Conservation (phyloP, 64 coral and sea anemone genomes). For the Montipora capricornis region DNA sequence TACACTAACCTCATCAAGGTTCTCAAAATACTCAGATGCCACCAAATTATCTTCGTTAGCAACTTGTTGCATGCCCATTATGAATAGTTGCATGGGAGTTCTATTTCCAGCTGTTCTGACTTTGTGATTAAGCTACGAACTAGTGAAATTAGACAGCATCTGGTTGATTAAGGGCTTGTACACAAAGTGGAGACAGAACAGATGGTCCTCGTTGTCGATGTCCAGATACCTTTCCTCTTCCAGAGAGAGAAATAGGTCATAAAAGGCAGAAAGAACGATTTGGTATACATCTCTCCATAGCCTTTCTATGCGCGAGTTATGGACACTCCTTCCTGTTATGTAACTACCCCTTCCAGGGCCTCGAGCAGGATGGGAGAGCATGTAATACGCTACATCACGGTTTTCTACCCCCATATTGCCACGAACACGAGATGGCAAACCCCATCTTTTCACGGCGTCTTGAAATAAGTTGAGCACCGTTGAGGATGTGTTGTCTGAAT, state of each 20-base stretch:
- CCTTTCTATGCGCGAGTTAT: constrained; percentile 62
- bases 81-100: constrained; percentile 63
- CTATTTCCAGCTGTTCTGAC: constrained; percentile 7
- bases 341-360: constrained; percentile 68
- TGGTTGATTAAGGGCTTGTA: too few relatives aligned
- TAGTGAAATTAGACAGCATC: too few relatives aligned
- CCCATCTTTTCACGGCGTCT: constrained; percentile 41
- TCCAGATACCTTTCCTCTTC: neutral
- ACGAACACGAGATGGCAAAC: constrained; percentile 58
- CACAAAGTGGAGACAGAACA: constrained; percentile 28
- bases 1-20: constrained; percentile 6
- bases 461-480: constrained; percentile 53
- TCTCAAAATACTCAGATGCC: constrained; percentile 73
- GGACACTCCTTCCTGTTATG: constrained; percentile 68
- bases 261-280: too few relatives aligned
- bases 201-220: constrained; percentile 36
- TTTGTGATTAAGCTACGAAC: too few relatives aligned
- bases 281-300: constrained; percentile 52
- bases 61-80: constrained; percentile 68
- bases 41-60: constrained; percentile 14
- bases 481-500: constrained; percentile 10
- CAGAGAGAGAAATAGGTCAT: too few relatives aligned
- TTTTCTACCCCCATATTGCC: constrained; percentile 78
- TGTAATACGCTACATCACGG: constrained; percentile 53
- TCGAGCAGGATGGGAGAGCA: neutral